These are phyloP conservation scores for Nemopilema nomurai DNA, from an alignment of 30 jellyfish, hydroid and myxozoan genomes.

Conservation along the genomic window DNA sequence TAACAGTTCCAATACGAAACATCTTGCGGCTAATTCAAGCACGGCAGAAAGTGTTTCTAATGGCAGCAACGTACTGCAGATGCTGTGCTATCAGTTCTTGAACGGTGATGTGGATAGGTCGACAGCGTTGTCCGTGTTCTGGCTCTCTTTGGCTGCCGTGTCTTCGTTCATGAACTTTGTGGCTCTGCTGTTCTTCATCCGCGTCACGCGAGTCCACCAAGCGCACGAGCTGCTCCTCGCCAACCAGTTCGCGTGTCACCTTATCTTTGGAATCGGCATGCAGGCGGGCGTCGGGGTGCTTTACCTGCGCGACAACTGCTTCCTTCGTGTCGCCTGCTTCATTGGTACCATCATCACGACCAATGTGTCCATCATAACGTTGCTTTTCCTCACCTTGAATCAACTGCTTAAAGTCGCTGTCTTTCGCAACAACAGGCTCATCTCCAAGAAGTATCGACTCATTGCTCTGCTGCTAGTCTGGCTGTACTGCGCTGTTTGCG, in stretches of 20 bases:
- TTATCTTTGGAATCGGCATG: neutral
- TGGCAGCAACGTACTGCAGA: neutral
- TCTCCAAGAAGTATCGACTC: neutral
- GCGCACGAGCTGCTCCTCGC: neutral
- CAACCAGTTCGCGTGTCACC: slow-evolving; percentile 14
- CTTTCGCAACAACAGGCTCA: neutral
- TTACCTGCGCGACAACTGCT: slow-evolving; percentile 1
- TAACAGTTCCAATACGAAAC: too few species aligned
- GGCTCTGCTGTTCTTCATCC: slow-evolving; percentile 11
- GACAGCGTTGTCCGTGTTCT: neutral
- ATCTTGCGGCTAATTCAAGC: neutral
- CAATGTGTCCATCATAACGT: slow-evolving; percentile 6
- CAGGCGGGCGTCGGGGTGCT: neutral
- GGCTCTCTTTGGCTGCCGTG: neutral
- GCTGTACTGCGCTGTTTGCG: slow-evolving; percentile 9
- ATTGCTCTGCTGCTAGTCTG: neutral
- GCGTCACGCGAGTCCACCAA: neutral
- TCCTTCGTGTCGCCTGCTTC: slow-evolving; percentile 6
- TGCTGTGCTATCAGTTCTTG: slow-evolving; percentile 14
- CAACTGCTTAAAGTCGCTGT: neutral
- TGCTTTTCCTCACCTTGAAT: slow-evolving; percentile 4
- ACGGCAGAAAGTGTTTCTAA: neutral
- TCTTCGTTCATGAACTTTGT: neutral
- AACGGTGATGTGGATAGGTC: neutral
- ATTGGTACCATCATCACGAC: slow-evolving; percentile 7